Evolutionary conservation across 2,888 invertebrate genomes (phyloP).

Genomic region (Agriopis aurantiaria): DNA sequence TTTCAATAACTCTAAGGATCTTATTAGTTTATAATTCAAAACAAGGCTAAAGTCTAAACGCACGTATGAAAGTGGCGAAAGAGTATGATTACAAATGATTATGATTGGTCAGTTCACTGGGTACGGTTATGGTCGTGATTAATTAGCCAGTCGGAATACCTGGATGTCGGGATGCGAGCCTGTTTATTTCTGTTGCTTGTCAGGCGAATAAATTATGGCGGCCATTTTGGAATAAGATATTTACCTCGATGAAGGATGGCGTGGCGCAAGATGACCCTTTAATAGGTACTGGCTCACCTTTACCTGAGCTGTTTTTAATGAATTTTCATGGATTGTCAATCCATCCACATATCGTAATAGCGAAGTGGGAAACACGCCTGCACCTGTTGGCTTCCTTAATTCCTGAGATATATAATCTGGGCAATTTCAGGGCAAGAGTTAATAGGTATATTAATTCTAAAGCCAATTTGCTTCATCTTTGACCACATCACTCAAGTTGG

Average conservation of each 20-base stretch:
- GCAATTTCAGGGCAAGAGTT: too few species aligned
- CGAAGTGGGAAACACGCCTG: background rate
- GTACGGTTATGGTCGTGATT: slow-evolving; percentile 17
- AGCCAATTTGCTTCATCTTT: too few species aligned
- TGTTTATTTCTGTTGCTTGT: slow-evolving; percentile 19
- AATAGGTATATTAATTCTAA: too few species aligned
- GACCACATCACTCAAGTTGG: too few species aligned
- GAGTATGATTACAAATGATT: slow-evolving; percentile 52
- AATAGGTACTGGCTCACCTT: slow-evolving; percentile 30
- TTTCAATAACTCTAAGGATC: too few species aligned
- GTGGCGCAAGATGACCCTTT: slow-evolving; percentile 30
- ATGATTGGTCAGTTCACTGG: slow-evolving; percentile 60
- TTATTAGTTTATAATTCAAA: too few species aligned
- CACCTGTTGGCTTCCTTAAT: too few species aligned
- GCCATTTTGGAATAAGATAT: slow-evolving; percentile 25
- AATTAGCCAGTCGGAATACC: slow-evolving; percentile 22
- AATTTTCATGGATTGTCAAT: background rate
- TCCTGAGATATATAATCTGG: too few species aligned
- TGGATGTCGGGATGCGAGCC: slow-evolving; percentile 10
- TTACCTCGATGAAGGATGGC: slow-evolving; percentile 26
- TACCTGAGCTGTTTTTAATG: slow-evolving; percentile 17
- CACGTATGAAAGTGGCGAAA: too few species aligned
- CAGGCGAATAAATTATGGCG: slow-evolving; percentile 21
- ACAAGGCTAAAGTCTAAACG: too few species aligned
- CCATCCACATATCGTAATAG: background rate